Conservation (phyloP, 2,888 invertebrate genomes). For the Drosophila peninsularis region DNA sequence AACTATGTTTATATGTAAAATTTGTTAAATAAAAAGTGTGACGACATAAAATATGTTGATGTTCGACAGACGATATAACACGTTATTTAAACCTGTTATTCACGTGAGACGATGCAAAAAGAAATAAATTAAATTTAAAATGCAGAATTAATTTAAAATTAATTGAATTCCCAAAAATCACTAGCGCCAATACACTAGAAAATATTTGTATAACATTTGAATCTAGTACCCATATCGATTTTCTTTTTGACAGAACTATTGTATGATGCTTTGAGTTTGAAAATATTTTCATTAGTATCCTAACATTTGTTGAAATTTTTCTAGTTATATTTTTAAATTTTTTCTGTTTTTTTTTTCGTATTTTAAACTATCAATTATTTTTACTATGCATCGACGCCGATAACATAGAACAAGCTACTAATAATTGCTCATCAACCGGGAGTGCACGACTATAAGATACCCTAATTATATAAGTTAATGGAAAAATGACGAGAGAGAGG, state of each 20-base stretch:
- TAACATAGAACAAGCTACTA: too few relatives aligned
- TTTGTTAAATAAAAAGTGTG: not conserved
- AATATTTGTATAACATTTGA: not conserved
- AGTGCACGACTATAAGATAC: not conserved
- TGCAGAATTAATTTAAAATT: conserved; percentile 1
- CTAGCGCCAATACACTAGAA: not conserved
- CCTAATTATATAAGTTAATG: not conserved
- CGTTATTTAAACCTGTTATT: conserved; percentile 19
- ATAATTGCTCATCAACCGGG: too few relatives aligned
- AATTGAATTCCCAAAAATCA: not conserved
- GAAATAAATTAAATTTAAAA: not conserved
- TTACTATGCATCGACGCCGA: too few relatives aligned
- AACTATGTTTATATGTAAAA: not conserved
- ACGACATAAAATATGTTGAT: not conserved
- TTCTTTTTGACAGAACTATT: not conserved
- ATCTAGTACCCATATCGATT: too few relatives aligned
- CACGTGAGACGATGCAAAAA: conserved; percentile 17
- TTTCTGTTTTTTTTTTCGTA: too few relatives aligned
- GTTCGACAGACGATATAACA: conserved; percentile 2
- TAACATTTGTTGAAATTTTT: too few relatives aligned
- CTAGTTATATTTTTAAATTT: too few relatives aligned
- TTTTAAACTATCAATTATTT: too few relatives aligned
- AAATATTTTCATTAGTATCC: not conserved
- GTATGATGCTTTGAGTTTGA: not conserved
- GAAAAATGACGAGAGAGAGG: too few relatives aligned